Evolutionary conservation across 1,140 invertebrate species (phyloP), one percentile per base, ranked within the genome.

Genomic region (Melanaphis sacchari): DNA sequence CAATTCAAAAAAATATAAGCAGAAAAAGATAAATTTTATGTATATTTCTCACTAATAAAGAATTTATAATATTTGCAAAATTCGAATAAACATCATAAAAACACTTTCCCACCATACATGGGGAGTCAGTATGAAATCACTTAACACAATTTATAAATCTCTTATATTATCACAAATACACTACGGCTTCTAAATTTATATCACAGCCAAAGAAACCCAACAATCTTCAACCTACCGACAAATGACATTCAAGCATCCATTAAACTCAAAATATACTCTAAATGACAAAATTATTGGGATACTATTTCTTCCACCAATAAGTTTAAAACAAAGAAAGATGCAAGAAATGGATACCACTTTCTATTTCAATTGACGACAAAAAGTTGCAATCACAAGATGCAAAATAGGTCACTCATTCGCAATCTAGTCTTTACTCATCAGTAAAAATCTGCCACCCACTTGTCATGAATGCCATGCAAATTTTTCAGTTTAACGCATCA

Each of bases 131-230:
- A 43, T 36, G 26, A 43, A 85, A 43, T 43, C 7, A 43, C 84
- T 85, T 15, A 41, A n/a, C 26, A 85, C 21, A 43, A 7, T 85
- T 49, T 85, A 85, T 46, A 85, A 89, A 46, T 89, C 87, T 36
- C 46, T 89, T 46, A 89, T 89, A 11, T 49, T 89, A 46, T 89
- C 87, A n/a, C 43, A 46, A 89, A 89, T 89, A 52, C 41, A 89
- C 2, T 89, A 89, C 40, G 46, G 46, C 4, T 31, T 46, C 26
- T 22, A 46, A 46, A 89, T 89, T 89, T 89, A 89, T 89, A 89
- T 36, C 36, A 49, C 49, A 89, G 87, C 87, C 43, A 89, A 89
- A 89, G 87, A 89, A 89, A 89, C 52, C 36, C 87, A 49, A 49
- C 18, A 49, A 49, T 49, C 46, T 49, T 2, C 46, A 1, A 18